phyloP scores from a whole-genome alignment of 2,113 vertebrate genomes.

The Pterocles gutturalis region DNA sequence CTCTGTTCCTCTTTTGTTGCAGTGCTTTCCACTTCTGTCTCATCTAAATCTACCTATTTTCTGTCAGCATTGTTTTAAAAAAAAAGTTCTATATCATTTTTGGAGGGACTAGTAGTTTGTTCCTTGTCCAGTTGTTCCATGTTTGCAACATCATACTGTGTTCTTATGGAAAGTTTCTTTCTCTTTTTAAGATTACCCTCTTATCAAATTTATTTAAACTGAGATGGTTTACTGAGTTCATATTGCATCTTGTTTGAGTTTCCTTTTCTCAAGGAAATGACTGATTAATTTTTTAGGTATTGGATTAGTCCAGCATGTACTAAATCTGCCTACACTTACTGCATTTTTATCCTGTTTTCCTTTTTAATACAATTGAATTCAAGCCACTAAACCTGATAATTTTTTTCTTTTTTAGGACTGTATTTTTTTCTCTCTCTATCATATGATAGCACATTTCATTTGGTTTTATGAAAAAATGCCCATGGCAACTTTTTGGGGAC shows the following conservation, averaged over 20 bases:
- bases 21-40: background rate
- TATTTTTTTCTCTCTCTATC: background rate
- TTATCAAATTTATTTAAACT: background rate
- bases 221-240: background rate
- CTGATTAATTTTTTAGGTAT: background rate
- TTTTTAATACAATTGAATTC: background rate
- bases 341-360: background rate
- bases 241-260: background rate
- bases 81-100: accelerated
- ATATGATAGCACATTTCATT: background rate
- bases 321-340: background rate
- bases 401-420: background rate
- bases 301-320: background rate
- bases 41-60: background rate
- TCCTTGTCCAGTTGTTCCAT: background rate
- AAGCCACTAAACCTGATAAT: background rate
- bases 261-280: background rate
- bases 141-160: background rate
- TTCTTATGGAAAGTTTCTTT: background rate
- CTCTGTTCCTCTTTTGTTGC: background rate
- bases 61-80: background rate
- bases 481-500: background rate
- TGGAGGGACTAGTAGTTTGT: background rate
- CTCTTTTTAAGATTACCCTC: background rate
- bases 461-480: background rate